phyloP scores from a whole-genome alignment of 2,888 invertebrate genomes.

The Drosophila mulleri region DNA sequence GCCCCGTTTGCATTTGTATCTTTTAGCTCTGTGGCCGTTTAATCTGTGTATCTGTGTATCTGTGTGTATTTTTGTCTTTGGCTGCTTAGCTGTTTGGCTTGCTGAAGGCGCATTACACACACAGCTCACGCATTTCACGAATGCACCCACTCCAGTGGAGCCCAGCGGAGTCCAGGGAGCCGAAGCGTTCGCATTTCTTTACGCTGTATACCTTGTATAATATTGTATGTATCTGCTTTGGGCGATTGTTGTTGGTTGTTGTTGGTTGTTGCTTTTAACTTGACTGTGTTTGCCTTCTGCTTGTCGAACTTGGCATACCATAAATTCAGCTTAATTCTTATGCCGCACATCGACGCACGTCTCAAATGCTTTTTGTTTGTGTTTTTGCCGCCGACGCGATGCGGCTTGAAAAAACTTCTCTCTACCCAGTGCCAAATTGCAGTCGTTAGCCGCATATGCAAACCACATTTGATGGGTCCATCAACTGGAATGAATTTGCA shows the following conservation, averaged over 20 bases:
- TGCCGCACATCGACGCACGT: constrained; percentile 60
- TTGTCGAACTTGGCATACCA: constrained; percentile 51
- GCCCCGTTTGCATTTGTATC: constrained; percentile 28
- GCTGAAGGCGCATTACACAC: constrained; percentile 67
- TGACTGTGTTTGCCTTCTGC: constrained; percentile 55
- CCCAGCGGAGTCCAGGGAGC: constrained; percentile 27
- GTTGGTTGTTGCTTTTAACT: constrained; percentile 38
- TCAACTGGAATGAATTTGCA: constrained; percentile 60
- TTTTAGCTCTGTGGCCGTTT: constrained; percentile 1
- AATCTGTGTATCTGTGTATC: constrained; percentile 8
- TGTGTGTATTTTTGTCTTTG: constrained; percentile 22
- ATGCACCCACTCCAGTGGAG: constrained; percentile 66
- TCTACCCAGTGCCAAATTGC: constrained; percentile 59
- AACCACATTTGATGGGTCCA: constrained; percentile 54
- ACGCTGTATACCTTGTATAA: constrained; percentile 19
- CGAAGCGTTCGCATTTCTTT: constrained; percentile 33
- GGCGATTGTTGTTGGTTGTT: constrained; percentile 32
- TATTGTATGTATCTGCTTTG: constrained; percentile 20
- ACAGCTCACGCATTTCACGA: constrained; percentile 64
- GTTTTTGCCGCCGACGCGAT: constrained; percentile 33
- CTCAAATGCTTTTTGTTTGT: constrained; percentile 42
- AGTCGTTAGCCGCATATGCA: constrained; percentile 55
- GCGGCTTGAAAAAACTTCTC: constrained; percentile 28
- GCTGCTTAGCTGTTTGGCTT: constrained; percentile 39
- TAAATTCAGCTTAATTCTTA: constrained; percentile 68